Percentiles rank a stretch among this genome's conserved stretches.
Evolutionary conservation across 2,113 vertebrate species (phyloP).

Genomic region (Amphiprion ocellaris): DNA sequence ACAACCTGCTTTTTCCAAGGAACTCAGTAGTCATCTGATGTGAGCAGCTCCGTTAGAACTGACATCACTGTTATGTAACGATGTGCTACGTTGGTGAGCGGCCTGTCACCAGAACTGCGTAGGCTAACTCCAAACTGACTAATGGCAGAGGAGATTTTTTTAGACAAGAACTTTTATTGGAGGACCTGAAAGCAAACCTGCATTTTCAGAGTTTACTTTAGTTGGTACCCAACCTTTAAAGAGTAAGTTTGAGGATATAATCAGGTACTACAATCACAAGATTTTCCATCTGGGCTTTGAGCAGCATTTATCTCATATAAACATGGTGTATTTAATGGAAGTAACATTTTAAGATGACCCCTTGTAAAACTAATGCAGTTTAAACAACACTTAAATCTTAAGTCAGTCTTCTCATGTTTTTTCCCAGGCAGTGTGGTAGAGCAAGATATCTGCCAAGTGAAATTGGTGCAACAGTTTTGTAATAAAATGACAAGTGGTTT

Average conservation of each 20-base stretch:
- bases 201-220: too few species aligned
- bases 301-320: too few species aligned
- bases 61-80: conserved; percentile 6
- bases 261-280: background rate
- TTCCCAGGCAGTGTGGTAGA: background rate
- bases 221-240: too few species aligned
- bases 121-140: too few species aligned
- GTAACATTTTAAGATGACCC: conserved; percentile 14
- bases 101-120: background rate
- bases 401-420: background rate
- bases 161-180: background rate
- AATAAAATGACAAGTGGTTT: background rate
- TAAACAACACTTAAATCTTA: background rate
- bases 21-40: conserved; percentile 3
- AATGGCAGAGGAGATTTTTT: too few species aligned
- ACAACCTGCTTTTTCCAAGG: background rate
- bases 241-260: too few species aligned
- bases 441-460: background rate
- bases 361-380: conserved; percentile 2
- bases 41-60: background rate
- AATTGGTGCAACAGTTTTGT: background rate
- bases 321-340: too few species aligned
- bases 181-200: background rate
- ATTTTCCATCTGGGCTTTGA: background rate
- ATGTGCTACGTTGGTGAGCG: background rate